Base-by-base conservation (phyloP, 2,113 vertebrate genomes). In the Epinephelus moara region DNA sequence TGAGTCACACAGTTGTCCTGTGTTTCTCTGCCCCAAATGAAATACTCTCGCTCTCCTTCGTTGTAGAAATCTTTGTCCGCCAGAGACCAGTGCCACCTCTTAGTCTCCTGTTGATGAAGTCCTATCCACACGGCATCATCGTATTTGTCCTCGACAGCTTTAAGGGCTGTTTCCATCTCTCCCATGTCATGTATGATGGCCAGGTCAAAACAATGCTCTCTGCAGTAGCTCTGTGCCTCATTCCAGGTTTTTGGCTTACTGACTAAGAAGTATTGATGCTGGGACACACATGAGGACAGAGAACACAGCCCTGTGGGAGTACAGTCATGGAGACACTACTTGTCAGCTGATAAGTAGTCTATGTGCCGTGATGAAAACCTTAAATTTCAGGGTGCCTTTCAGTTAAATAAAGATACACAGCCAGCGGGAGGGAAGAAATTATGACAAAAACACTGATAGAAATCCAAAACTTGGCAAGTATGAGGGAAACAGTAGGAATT, bases 71-170 rank as follows among this genome's bases (percentile, higher is more conserved):
- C 3, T 3, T 77, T 42, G 14, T 52, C 21, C 4, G 79, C 25
- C 62, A 90, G 40, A 66, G 85, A 85, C 85, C 85, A 87, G 62
- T 90, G 68, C 84, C 81, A 87, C 2, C 0, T 52, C 10, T 0
- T 0, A 4, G 4, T 23, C 0, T 0, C 0, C 4, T 56, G 85
- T 45, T 14, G 23, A 1, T 0, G 0, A 7, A 87, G 50, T 4
- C 75, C 88, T 1, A 82, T 74, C 88, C 88, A 90, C 63, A 67
- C 49, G 3, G 53, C 57, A 12, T 53, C 53, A 4, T 17, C 4
- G 2, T 80, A 67, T 42, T 60, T 19, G 7, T 11, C 49, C n/a
- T 55, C 33, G 1, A 37, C 1, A 42, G 10, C 30, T 57, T 53
- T 19, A 18, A 78, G 23, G 6, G n/a, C 6, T 0, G 0, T 14